These are phyloP conservation scores for Echeneis naucrates DNA, from an alignment of 2,797 vertebrate genomes.

Conservation along the genomic window DNA sequence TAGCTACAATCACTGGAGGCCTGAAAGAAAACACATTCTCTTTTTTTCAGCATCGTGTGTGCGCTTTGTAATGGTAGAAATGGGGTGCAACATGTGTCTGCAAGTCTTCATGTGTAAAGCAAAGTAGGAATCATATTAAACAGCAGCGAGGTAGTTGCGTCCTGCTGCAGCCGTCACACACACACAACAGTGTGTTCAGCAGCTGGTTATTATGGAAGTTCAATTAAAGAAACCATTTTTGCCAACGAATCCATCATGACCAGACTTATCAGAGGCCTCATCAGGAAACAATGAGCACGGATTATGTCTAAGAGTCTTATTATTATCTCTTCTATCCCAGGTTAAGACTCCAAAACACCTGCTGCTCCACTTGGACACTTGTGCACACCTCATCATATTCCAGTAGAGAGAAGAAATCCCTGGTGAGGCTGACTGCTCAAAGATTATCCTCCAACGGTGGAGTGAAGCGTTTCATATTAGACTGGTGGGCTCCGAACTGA, in stretches of 20 bases:
- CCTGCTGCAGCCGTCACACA: constrained; percentile 1
- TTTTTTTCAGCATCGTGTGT: neutral
- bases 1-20: constrained; percentile 32
- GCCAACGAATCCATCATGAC: constrained; percentile 41
- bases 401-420: constrained; percentile 22
- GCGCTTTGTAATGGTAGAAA: neutral
- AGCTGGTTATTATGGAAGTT: constrained; percentile 13
- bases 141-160: neutral
- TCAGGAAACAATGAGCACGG: constrained; percentile 66
- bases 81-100: constrained; percentile 1
- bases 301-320: constrained; percentile 80
- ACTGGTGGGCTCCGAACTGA: neutral
- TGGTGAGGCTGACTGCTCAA: neutral
- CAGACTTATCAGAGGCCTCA: constrained; percentile 27
- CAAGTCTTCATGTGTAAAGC: constrained; percentile 2
- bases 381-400: constrained; percentile 69
- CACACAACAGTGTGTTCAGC: neutral
- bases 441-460: constrained; percentile 79
- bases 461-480: constrained; percentile 70
- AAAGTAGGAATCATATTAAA: constrained; percentile 14
- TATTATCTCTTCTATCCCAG: constrained; percentile 69
- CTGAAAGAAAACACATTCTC: constrained; percentile 5
- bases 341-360: constrained; percentile 71
- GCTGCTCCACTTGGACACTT: constrained; percentile 67
- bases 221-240: constrained; percentile 18